Evolutionary conservation across 2,113 vertebrate genomes (phyloP), one percentile per base, ranked within the genome.

Genomic region (Dasyurus viverrinus): DNA sequence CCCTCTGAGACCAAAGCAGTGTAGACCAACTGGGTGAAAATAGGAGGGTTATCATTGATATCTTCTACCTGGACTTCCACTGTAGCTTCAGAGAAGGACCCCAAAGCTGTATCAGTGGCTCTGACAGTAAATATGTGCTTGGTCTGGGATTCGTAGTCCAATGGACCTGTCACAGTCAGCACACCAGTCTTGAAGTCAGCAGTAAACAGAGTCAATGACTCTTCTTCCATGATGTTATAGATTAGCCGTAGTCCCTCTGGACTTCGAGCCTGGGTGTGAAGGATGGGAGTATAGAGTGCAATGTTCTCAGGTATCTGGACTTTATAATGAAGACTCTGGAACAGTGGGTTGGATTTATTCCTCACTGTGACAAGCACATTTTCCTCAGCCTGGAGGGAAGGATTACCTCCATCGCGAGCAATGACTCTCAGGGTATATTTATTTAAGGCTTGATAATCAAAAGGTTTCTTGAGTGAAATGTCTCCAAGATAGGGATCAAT

Each of bases 231-330:
- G 0, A 99, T 99, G 97, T 99, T 99, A 98, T 99, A 99, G 98
- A 99, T 99, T 27, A 99, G 99, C 23, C 99, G 99, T 93, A 99
- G 99, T 57, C 99, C 99, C 89, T 99, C 99, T 0, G 99, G 99
- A 95, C 99, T 99, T 91, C 99, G 99, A 76, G 99, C 99, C 97
- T 99, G 99, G 7, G 99, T 99, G 89, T 99, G 99, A 53, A 99
- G 98, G 96, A 99, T 99, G 0, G 99, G 99, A 8, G 99, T 99
- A 92, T 99, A 99, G 0, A 99, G 98, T 7, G 99, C 98, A 42
- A 99, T 99, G 53, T 99, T 99, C 98, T 99, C 99, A 46, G 99
- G 99, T 42, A 99, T 99, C 96, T 98, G 99, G 68, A 99, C 98
- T 12, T 98, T 99, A 92, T 99, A 99, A 91, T 99, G 99, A 46